These are phyloP conservation scores for Nasonia vitripennis DNA, from an alignment of 1,140 invertebrate genomes.

Conservation along the genomic window DNA sequence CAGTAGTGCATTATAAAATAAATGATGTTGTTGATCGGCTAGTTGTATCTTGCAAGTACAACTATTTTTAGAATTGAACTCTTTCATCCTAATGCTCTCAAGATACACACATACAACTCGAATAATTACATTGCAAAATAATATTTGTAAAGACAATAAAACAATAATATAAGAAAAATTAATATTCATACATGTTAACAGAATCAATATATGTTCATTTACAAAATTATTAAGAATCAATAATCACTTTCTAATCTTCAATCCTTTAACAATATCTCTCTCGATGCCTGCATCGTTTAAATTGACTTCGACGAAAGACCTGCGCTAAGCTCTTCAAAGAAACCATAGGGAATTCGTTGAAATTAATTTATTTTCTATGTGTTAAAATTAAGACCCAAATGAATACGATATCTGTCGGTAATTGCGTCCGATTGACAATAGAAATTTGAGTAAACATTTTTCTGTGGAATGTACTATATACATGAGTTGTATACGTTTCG, in stretches of 20 bases:
- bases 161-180: neutral
- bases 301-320: neutral
- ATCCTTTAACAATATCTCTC: slow-evolving; percentile 34
- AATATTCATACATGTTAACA: slow-evolving; percentile 7
- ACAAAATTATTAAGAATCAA: slow-evolving; percentile 25
- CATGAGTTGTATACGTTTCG: neutral
- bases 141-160: slow-evolving; percentile 9
- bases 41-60: slow-evolving; percentile 12
- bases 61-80: neutral
- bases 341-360: neutral
- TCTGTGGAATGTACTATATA: neutral
- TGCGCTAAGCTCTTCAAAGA: neutral
- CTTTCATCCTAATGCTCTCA: neutral
- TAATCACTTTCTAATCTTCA: neutral
- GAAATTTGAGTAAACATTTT: neutral
- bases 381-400: slow-evolving; percentile 2
- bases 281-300: slow-evolving; percentile 50
- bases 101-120: neutral
- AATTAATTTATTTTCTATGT: neutral
- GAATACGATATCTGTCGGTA: neutral
- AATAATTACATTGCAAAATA: neutral
- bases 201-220: slow-evolving; percentile 23
- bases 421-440: neutral
- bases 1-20: neutral
- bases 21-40: slow-evolving; percentile 1